phyloP scores from a whole-genome alignment of 2,888 invertebrate genomes.

The Glyphotaelius pellucidus region DNA sequence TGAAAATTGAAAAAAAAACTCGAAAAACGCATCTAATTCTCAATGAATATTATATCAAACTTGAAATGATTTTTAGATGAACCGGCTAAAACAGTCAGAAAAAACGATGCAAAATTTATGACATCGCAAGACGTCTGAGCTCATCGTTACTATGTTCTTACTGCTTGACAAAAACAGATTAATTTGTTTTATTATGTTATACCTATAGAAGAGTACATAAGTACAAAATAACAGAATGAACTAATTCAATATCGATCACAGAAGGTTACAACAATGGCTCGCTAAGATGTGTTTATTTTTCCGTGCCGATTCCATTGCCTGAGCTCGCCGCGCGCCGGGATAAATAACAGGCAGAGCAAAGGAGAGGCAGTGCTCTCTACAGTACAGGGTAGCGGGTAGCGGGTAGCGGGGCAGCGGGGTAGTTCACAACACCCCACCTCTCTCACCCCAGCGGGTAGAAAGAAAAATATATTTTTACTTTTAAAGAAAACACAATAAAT shows the following conservation, averaged over 20 bases:
- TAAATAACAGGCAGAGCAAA: background rate
- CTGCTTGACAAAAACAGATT: no score
- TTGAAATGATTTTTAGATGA: no score
- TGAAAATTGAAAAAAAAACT: no score
- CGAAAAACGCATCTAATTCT: no score
- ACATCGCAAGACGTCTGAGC: no score
- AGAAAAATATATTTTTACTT: constrained; percentile 65
- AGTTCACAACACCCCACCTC: background rate
- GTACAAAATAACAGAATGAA: background rate
- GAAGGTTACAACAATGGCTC: background rate
- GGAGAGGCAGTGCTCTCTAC: background rate
- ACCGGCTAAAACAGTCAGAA: no score
- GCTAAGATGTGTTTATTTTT: constrained; percentile 2
- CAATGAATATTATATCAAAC: no score
- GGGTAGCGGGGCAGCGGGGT: no score
- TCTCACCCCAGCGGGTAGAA: constrained; percentile 49
- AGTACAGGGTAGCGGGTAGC: no score
- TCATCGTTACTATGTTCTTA: no score
- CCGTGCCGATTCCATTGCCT: background rate
- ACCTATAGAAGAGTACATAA: background rate
- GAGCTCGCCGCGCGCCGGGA: background rate
- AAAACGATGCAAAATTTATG: no score
- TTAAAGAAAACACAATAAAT: constrained; percentile 67
- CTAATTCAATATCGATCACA: background rate
- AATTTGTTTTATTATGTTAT: background rate